Percentiles rank a stretch among this genome's conserved stretches.
phyloP scores from a whole-genome alignment of 1,140 invertebrate species.

The Drosophila bocki region DNA sequence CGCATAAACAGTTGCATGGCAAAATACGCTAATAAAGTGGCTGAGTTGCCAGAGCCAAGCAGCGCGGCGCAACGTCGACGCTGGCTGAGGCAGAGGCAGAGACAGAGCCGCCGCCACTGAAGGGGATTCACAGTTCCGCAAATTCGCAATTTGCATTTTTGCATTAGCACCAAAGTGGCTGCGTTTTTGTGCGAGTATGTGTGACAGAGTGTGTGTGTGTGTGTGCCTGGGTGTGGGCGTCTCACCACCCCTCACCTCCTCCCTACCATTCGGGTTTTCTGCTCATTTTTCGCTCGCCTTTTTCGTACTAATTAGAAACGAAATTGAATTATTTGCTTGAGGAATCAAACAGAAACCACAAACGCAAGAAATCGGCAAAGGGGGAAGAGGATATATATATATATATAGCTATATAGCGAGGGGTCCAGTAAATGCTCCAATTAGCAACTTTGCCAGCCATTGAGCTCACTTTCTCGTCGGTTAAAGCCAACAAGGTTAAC shows the following conservation, averaged over 20 bases:
- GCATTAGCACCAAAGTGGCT: conserved; percentile 81
- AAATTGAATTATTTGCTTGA: conserved; percentile 83
- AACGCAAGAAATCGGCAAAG: conserved; percentile 25
- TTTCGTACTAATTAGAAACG: conserved; percentile 79
- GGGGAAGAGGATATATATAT: neutral
- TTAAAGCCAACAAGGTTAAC: conserved; percentile 10
- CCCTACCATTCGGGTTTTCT: conserved; percentile 30
- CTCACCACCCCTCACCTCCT: neutral
- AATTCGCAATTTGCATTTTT: conserved; percentile 67
- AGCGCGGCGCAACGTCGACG: conserved; percentile 16
- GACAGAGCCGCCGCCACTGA: conserved; percentile 16
- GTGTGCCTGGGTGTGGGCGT: conserved; percentile 3
- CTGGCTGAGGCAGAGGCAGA: conserved; percentile 15
- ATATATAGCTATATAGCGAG: neutral
- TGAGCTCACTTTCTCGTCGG: conserved; percentile 4
- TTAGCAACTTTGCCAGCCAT: conserved; percentile 25
- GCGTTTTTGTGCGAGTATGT: conserved; percentile 63
- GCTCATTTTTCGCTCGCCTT: conserved; percentile 56
- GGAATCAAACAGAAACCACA: conserved; percentile 69
- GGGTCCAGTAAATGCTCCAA: conserved; percentile 46
- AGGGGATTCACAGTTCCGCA: conserved; percentile 29
- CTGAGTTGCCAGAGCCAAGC: conserved; percentile 60
- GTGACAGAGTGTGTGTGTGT: conserved; percentile 18
- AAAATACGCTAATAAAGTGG: conserved; percentile 84
- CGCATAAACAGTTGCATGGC: conserved; percentile 81